phyloP scores from a whole-genome alignment of 2,797 vertebrate genomes.

The Orestias chungarensis region DNA sequence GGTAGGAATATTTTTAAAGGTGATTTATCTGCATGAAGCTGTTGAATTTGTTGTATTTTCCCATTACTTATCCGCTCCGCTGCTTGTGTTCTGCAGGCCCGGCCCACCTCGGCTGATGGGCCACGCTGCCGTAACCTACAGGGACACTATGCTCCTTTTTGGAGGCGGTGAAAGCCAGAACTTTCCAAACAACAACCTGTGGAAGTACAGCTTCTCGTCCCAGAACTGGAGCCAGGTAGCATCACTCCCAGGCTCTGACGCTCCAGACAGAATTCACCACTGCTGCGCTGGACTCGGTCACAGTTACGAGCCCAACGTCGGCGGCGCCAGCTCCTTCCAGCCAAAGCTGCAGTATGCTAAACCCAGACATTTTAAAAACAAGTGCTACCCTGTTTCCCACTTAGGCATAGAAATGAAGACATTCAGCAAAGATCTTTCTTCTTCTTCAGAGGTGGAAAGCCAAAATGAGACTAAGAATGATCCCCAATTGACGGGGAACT shows the following conservation, averaged over 20 bases:
- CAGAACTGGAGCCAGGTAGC: constrained; percentile 80
- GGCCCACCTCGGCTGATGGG: constrained; percentile 85
- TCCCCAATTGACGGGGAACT: constrained; percentile 26
- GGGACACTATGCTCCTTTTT: constrained; percentile 85
- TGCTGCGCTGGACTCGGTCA: constrained; percentile 79
- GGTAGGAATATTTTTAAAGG: no score
- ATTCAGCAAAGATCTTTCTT: constrained; percentile 48
- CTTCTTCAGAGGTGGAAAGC: not conserved
- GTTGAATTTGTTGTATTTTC: not conserved
- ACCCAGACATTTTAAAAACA: constrained; percentile 66
- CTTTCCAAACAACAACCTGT: constrained; percentile 74
- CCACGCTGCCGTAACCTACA: constrained; percentile 82
- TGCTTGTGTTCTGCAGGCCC: constrained; percentile 70
- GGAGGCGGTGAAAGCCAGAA: constrained; percentile 82
- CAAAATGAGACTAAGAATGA: constrained; percentile 4
- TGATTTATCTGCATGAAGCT: no score
- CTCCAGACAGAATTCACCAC: constrained; percentile 83
- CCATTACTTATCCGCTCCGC: constrained; percentile 18
- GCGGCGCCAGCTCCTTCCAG: constrained; percentile 1
- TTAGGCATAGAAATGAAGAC: constrained; percentile 83
- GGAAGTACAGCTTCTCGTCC: constrained; percentile 81
- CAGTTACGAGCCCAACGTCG: constrained; percentile 63
- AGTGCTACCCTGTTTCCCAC: constrained; percentile 69
- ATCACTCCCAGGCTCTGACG: constrained; percentile 51
- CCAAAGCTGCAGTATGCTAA: constrained; percentile 26